These are phyloP conservation scores for Hystrix brachyura DNA, from an alignment of 2,113 vertebrate genomes.

Conservation along the genomic window DNA sequence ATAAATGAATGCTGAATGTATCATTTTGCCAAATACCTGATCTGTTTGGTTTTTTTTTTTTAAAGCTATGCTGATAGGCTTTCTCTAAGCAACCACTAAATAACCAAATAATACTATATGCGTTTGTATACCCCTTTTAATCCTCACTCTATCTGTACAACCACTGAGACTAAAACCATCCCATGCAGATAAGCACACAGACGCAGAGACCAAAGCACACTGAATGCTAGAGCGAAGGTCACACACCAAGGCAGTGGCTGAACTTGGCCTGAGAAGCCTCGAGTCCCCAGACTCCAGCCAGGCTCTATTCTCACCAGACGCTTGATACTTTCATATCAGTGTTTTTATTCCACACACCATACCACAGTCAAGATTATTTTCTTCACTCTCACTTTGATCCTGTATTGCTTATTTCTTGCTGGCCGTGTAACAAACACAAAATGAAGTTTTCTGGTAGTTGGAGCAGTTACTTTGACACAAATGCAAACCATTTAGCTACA, in stretches of 20 bases:
- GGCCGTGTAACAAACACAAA: neutral
- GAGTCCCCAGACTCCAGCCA: neutral
- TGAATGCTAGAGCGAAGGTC: neutral
- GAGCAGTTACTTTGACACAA: neutral
- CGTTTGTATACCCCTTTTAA: neutral
- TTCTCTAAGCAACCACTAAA: constrained; percentile 41
- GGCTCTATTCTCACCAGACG: neutral
- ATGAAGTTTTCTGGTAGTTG: neutral
- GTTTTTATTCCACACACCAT: constrained; percentile 26
- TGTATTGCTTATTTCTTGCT: neutral
- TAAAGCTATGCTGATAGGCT: neutral
- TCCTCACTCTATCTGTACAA: neutral
- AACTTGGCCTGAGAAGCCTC: neutral
- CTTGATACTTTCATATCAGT: neutral
- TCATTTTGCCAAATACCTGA: constrained; percentile 50
- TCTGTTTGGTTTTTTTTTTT: neutral
- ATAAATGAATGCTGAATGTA: constrained; percentile 6
- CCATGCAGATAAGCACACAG: neutral
- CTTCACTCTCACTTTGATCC: neutral
- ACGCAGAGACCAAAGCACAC: neutral
- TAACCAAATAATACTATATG: neutral
- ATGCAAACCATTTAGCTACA: neutral
- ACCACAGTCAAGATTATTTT: neutral
- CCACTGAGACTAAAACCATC: neutral
- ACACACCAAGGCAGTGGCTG: neutral